Evolutionary conservation across 2,888 invertebrate species (phyloP), one percentile per base, ranked within the genome.

Genomic region (Cerastis rubricosa): DNA sequence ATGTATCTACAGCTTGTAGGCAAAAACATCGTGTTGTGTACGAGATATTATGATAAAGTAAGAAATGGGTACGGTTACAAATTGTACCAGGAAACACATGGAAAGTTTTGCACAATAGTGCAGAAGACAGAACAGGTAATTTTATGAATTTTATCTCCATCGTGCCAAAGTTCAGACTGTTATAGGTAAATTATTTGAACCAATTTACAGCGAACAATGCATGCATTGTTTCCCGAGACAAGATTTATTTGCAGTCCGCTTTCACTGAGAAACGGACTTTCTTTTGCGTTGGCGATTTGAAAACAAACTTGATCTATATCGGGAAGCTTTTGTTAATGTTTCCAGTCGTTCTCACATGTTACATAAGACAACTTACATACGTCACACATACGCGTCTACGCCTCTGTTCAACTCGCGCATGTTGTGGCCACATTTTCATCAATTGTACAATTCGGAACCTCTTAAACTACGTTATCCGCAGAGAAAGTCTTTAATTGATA

Each of bases 171-270:
- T 91, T 93, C 90, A 90, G 89, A 90, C 86, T 76, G 78, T 80
- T 87, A 88, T 87, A 88, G 87, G 89, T 88, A 89, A 94, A 93
- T 94, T 93, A 93, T 94, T 92, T 91, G 91, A 91, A 91, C 89
- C 92, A 95, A 93, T 95, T 95, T 94, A 92, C 91, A 92, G 83
- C 87, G 91, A 95, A 96, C 96, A 96, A 96, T 95, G 93, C 94
- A 90, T 92, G 93, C 94, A 95, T 96, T 96, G 96, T 96, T 95
- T 94, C 90, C 90, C 85, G 49, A 90, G 91, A 87, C 90, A 89
- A 92, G 91, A 94, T 94, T 94, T 95, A 94, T 95, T 95, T 94
- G 91, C 92, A 89, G 91, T 88, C 90, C 90, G 92, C 94, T 96
- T 96, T 94, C 94, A 93, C 94, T 92, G 90, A 90, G 91, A 91